Evolutionary conservation across 2,888 invertebrate genomes (phyloP), one percentile per base, ranked within the genome.

Genomic region (Plusia festucae): DNA sequence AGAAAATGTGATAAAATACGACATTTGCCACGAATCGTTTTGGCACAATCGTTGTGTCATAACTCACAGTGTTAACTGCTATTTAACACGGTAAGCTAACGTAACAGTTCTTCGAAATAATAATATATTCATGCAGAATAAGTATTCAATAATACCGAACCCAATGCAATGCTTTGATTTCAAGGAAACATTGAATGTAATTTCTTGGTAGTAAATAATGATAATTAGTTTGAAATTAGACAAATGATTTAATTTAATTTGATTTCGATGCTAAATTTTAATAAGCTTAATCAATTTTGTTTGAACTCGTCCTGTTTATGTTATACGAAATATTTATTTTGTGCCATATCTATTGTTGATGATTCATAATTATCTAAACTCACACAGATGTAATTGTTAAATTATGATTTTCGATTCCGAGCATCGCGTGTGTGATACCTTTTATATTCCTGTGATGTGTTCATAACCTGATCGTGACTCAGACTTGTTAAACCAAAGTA

Each of bases 381-480:
- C 44, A 46, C 8, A 34, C 16, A 46, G 6, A 57, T 5, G 8
- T 27, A n/a, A 34, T 15, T 46, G 30, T 27, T 16, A 11, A 53
- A 49, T 46, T 34, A 24, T 7, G 18, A 20, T 58, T 32, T 11
- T 6, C 15, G 15, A 13, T 49, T 24, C 51, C 56, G 51, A 71
- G 59, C 15, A 71, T 60, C 76, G 77, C 72, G 40, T 76, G 67
- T 71, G 57, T 71, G 53, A 57, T 8, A 24, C 24, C 34, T 51
- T 62, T 61, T 62, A 18, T 60, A 60, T 40, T 40, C 22, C 34
- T 73, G n/a, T 65, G 49, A 53, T 62, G 49, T 70, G 27, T 76
- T 22, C 61, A 70, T 51, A 18, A 61, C 65, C 53, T 53, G 7
- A 58, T 34, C 51, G 44, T 57, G 44, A 18, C 20, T 52, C 24